Evolutionary conservation across 1,140 invertebrate genomes (phyloP), one percentile per base, ranked within the genome.

Genomic region (Sitodiplosis mosellana): DNA sequence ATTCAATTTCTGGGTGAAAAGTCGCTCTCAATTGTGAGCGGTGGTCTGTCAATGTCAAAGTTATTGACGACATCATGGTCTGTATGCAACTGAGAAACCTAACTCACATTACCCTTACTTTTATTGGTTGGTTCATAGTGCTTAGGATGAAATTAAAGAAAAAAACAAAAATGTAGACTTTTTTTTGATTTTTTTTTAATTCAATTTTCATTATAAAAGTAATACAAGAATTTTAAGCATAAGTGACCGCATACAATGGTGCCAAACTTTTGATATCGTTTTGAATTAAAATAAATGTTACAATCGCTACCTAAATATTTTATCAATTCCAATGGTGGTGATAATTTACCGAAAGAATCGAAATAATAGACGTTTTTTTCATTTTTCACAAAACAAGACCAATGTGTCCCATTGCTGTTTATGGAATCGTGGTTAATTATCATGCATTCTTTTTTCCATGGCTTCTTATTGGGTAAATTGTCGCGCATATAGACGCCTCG

Each of bases 1-100:
- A 22, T 48, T 51, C 52, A 34, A 55, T 53, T 22, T 54, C 40
- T 4, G 59, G 54, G 42, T 27, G 27, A 27, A 27, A 27, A 5
- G 27, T 27, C 10, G 27, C 3, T 27, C 27, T 3, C 27, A 27
- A 27, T 27, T 10, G 27, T 5, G 27, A 27, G 27, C 27, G n/a
- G n/a, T n/a, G n/a, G n/a, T 27, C 27, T 27, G 3, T 27, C 27
- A 27, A 10, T 10, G 27, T 27, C 3, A 27, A 10, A 3, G 27
- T 27, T 27, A 27, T 27, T 27, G 27, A 27, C 27, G 27, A 27
- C 27, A 27, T 27, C 27, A 10, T 27, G 10, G 27, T 5, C 27
- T 27, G n/a, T n/a, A n/a, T n/a, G n/a, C n/a, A n/a, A n/a, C n/a
- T 27, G 4, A 27, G 27, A 27, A 27, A 5, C 3, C 27, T 27